Conservation (phyloP, 2,888 invertebrate genomes). For the Atethmia centrago region DNA sequence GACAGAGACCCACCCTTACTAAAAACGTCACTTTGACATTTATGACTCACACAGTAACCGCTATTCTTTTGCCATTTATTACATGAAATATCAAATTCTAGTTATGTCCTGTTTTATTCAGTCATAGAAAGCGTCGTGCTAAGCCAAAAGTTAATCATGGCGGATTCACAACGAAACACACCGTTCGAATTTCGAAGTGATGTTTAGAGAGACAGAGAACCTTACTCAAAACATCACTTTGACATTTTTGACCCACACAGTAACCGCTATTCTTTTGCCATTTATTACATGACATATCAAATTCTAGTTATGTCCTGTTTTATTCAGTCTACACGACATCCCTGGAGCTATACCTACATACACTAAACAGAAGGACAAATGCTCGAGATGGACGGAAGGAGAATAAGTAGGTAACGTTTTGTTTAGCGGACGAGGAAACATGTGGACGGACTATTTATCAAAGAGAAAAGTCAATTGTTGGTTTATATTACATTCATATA, state of each 20-base stretch:
- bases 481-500: constrained; percentile 48
- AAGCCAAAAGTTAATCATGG: constrained; percentile 24
- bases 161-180: constrained; percentile 1
- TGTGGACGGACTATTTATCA: constrained; percentile 45
- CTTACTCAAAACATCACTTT: constrained; percentile 17
- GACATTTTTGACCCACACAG: constrained; percentile 6
- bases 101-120: constrained; percentile 31
- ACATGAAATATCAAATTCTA: constrained; percentile 10
- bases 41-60: background rate
- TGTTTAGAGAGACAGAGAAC: background rate
- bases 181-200: constrained; percentile 16
- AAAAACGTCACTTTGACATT: constrained; percentile 24
- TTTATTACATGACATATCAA: constrained; percentile 25
- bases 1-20: background rate
- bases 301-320: constrained; percentile 27
- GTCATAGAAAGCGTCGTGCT: too few species aligned
- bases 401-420: constrained; percentile 43
- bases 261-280: constrained; percentile 23
- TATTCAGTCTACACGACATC: constrained; percentile 27
- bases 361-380: constrained; percentile 34
- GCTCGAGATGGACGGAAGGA: constrained; percentile 35
- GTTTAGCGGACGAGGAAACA: constrained; percentile 42
- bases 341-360: background rate
- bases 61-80: constrained; percentile 33
- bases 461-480: constrained; percentile 47